Percentiles rank a stretch among this genome's conserved stretches.
phyloP scores from a whole-genome alignment of 92 coral and sea anemone genomes.

The Diadumene lineata region DNA sequence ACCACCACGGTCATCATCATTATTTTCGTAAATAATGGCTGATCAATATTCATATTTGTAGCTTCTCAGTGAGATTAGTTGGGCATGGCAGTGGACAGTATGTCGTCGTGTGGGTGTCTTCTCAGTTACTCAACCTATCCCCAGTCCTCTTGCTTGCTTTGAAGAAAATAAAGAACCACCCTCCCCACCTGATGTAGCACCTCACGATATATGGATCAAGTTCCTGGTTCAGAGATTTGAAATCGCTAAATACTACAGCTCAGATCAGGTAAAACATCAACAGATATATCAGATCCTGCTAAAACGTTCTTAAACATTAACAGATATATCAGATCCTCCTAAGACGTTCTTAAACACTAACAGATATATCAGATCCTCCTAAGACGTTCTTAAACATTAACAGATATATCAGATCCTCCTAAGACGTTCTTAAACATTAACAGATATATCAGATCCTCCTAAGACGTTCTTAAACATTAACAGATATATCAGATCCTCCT shows the following conservation, averaged over 20 bases:
- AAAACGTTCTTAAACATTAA: too few relatives aligned
- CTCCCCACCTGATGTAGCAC: conserved; percentile 80
- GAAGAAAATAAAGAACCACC: conserved; percentile 86
- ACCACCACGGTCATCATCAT: neutral
- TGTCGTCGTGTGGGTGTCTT: conserved; percentile 88
- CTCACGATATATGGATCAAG: conserved; percentile 98
- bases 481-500: too few relatives aligned
- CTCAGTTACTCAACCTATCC: conserved; percentile 58
- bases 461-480: too few relatives aligned
- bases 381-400: too few relatives aligned
- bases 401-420: too few relatives aligned
- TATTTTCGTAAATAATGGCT: neutral
- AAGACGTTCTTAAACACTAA: too few relatives aligned
- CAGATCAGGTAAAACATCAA: conserved; percentile 68
- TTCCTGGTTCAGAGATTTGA: conserved; percentile 91
- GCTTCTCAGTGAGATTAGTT: conserved; percentile 86
- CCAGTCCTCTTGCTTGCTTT: conserved; percentile 86
- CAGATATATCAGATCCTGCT: neutral
- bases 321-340: too few relatives aligned
- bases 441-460: too few relatives aligned
- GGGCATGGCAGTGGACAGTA: conserved; percentile 99
- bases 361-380: too few relatives aligned
- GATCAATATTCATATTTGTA: neutral
- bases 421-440: too few relatives aligned
- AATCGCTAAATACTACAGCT: conserved; percentile 88